Conservation (phyloP, 2,888 invertebrate species). For the Troilus luridus region DNA sequence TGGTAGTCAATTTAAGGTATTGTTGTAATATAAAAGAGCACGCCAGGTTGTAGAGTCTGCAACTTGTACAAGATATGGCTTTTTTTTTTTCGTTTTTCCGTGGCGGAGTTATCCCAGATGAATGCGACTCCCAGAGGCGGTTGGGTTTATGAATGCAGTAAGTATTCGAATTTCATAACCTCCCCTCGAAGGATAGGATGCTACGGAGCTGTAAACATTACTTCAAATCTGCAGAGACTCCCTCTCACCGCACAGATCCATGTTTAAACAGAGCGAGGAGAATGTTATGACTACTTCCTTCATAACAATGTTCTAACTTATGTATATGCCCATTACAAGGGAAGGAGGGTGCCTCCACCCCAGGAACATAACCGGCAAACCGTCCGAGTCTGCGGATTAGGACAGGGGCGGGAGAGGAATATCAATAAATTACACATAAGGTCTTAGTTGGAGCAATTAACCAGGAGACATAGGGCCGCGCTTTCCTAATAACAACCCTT, state of each 20-base stretch:
- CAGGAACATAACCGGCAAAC: constrained; percentile 47
- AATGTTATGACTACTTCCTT: constrained; percentile 46
- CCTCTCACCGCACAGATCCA: not conserved
- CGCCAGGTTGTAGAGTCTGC: not conserved
- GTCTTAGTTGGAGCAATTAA: constrained; percentile 56
- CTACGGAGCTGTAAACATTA: constrained; percentile 23
- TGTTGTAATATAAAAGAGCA: not conserved
- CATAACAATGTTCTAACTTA: constrained; percentile 56
- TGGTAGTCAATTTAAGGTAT: no score
- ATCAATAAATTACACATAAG: constrained; percentile 56
- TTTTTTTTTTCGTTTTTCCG: not conserved
- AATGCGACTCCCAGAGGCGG: not conserved
- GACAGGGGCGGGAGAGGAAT: not conserved
- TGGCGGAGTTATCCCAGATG: not conserved
- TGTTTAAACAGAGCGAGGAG: constrained; percentile 49
- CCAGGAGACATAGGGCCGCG: constrained; percentile 16
- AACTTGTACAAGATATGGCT: not conserved
- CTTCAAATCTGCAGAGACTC: constrained; percentile 31
- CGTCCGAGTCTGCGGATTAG: constrained; percentile 53
- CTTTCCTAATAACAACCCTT: constrained; percentile 48
- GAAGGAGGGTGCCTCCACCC: not conserved
- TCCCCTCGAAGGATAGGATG: not conserved
- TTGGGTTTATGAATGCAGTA: constrained; percentile 28
- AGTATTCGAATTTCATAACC: constrained; percentile 15
- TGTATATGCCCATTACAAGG: constrained; percentile 51